Evolutionary conservation across 2,797 vertebrate genomes (phyloP), one percentile per base, ranked within the genome.

Genomic region (Miichthys miiuy): DNA sequence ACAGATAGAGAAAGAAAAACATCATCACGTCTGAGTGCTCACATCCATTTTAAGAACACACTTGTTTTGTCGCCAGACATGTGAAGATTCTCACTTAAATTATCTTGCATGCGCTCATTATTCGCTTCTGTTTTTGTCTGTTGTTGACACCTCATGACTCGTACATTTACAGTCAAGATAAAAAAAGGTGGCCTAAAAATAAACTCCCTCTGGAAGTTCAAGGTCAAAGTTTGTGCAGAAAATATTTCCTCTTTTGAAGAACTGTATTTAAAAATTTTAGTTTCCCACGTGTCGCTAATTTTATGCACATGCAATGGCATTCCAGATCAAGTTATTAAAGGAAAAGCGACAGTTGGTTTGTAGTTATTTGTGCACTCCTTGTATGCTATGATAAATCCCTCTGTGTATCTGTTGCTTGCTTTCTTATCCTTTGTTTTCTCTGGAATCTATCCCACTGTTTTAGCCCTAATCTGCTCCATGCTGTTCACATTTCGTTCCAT

Each of bases 321-420:
- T 73, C 62, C 76, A 81, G 72, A 87, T 84, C 60, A 81, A 77
- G 80, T 79, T 91, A 90, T 90, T 87, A 90, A 88, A 84, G 68
- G 88, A 83, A 87, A 82, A 88, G 83, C 73, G 88, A 90, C 90
- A 91, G 88, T 88, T 91, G 88, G 89, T 87, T 87, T 85, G 87
- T 82, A 84, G 86, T 82, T 91, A 88, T 91, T 87, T 91, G 86
- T 86, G 83, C 80, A 30, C 87, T 87, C 74, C 6, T 73, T 87
- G 83, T 82, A 83, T 87, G 87, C 72, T 81, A 38, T 38, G 79
- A 83, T 77, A 90, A 92, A 88, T 91, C 85, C 86, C 27, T 79
- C 77, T 67, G 84, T 77, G 74, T 89, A 85, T 90, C 86, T 87
- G 86, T 84, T 88, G 85, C 89, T 90, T 82, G 82, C 83, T 71